Evolutionary conservation across 2,797 vertebrate genomes (phyloP), one percentile per base, ranked within the genome.

Genomic region (Coregonus suidteri): DNA sequence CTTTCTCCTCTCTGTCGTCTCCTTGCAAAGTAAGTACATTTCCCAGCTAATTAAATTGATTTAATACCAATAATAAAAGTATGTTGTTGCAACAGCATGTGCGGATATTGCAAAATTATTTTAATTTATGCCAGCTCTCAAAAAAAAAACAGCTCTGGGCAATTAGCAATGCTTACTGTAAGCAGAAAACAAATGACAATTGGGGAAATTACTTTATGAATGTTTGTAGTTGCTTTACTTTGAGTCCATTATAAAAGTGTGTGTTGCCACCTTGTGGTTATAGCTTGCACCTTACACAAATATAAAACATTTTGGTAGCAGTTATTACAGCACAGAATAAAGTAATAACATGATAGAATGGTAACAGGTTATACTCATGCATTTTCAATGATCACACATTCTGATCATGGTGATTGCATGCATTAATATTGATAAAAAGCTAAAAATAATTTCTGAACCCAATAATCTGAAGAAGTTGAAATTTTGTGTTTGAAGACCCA

Each of bases 211-310:
- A 59, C 59, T 64, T 64, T 64, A 7, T 64, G 6, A 13, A 25
- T 3, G 59, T 64, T 13, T 54, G 59, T 64, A 9, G 59, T 20
- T 35, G 34, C 53, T 54, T 11, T 59, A 9, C 71, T 78, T 2
- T 68, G 64, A 81, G 86, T 47, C 41, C 41, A 25, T 84, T 81
- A 54, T 86, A 30, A 80, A 65, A 41, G 86, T 87, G 86, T 78
- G 84, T 88, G 79, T 86, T 86, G 90, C 91, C 91, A 90, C 79
- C 91, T 90, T 79, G 91, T 93, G 92, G 90, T 51, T 81, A 35
- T 72, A 74, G 78, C 31, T 73, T 73, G 71, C 6, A 56, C 16
- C 52, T 73, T 30, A 54, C 15, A 34, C 31, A 73, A 59, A 59
- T n/a, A n/a, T 6, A 20, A 59, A 56, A 18, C 4, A 54, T 9